A percentile compares a stretch with the other conserved stretches of the same genome.
These are phyloP conservation scores for Otolemur crassicaudatus DNA, from an alignment of 2,797 vertebrate species.

Conservation along the genomic window DNA sequence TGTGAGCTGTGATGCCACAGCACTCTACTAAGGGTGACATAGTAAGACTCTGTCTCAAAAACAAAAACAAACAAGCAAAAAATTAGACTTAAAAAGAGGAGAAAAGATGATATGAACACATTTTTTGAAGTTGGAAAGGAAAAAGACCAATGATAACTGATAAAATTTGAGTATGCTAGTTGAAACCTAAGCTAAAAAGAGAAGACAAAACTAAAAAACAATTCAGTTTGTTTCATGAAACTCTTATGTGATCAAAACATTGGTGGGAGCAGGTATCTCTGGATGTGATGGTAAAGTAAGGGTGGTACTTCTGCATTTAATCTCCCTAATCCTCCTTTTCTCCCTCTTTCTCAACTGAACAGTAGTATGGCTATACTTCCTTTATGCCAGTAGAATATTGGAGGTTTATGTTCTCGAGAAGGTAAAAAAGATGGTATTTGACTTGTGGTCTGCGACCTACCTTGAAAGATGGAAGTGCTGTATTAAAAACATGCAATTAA, in stretches of 20 bases:
- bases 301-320: background rate
- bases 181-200: no score
- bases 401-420: conserved; percentile 14
- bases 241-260: background rate
- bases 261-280: background rate
- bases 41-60: no score
- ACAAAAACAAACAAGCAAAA: no score
- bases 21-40: no score
- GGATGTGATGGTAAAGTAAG: background rate
- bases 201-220: no score
- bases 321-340: background rate
- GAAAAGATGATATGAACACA: background rate
- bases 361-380: background rate
- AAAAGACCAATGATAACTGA: background rate
- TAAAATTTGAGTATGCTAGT: background rate
- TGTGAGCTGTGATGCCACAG: no score
- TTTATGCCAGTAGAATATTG: background rate
- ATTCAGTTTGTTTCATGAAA: background rate
- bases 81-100: background rate
- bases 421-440: background rate
- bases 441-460: background rate
- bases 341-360: background rate
- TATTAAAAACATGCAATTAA: background rate
- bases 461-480: background rate
- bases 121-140: background rate